Evolutionary conservation across 2,113 vertebrate species (phyloP).

Genomic region (Ifrita kowaldi): DNA sequence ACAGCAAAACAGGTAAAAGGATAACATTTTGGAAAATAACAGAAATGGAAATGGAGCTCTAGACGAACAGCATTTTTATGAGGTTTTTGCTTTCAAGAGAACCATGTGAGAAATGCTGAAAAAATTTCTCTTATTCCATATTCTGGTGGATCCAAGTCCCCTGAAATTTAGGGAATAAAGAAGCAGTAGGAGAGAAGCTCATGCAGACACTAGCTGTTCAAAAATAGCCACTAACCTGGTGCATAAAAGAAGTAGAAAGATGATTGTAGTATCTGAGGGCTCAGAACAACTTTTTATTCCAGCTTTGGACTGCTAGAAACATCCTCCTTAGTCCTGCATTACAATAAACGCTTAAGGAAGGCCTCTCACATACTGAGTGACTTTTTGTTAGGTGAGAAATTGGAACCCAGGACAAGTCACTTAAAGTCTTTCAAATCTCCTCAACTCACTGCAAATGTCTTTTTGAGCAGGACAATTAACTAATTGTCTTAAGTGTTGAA

Average conservation of each 20-base stretch:
- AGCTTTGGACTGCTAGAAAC: neutral
- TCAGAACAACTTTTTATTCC: neutral
- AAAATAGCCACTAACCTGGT: neutral
- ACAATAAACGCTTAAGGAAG: neutral
- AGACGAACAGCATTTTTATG: neutral
- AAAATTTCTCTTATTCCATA: neutral
- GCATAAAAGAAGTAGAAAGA: neutral
- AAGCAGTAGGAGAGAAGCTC: neutral
- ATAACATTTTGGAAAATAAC: neutral
- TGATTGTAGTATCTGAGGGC: neutral
- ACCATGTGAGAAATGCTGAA: neutral
- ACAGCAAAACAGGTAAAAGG: neutral
- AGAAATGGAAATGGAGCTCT: neutral
- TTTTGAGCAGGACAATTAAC: neutral
- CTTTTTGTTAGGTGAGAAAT: neutral
- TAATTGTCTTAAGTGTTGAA: neutral
- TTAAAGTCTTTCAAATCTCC: neutral
- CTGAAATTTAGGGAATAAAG: neutral
- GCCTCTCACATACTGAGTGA: neutral
- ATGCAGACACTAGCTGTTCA: neutral
- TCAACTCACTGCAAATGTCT: neutral
- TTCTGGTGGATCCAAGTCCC: neutral
- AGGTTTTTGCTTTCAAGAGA: neutral
- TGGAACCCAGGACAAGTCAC: neutral
- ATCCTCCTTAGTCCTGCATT: neutral